A percentile compares a stretch with the other conserved stretches of the same genome.
Evolutionary conservation across 2,113 vertebrate species (phyloP).

Genomic region (Mesoclemmys tuberculata): DNA sequence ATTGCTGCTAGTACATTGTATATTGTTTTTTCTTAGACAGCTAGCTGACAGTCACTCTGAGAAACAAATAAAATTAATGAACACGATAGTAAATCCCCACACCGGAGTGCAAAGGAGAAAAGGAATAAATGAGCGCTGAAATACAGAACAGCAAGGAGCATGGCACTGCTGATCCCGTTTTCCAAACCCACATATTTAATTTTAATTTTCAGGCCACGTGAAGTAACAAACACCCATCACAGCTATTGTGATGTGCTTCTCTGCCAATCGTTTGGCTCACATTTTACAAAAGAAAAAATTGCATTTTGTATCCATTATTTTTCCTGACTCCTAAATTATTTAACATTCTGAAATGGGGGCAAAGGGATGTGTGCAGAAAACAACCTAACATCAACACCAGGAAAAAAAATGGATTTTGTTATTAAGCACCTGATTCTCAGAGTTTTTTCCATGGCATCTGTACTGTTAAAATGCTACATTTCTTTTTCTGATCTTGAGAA

Average conservation of each 20-base stretch:
- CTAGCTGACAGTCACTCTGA: background rate
- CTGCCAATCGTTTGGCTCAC: no score
- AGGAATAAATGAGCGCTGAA: fast-evolving
- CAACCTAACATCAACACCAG: fast-evolving
- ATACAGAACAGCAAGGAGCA: background rate
- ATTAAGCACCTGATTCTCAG: background rate
- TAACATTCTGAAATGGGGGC: background rate
- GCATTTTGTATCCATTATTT: fast-evolving
- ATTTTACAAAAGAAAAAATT: background rate
- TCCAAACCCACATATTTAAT: background rate
- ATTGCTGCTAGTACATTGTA: background rate
- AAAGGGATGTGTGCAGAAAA: background rate
- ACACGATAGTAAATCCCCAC: background rate
- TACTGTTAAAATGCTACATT: background rate
- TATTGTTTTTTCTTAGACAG: background rate
- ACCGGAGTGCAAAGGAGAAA: background rate
- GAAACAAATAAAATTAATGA: background rate
- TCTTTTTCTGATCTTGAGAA: fast-evolving
- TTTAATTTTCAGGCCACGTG: background rate
- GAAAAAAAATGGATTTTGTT: fast-evolving
- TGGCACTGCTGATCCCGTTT: background rate
- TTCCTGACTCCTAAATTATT: background rate
- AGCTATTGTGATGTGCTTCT: fast-evolving
- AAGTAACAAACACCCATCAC: fast-evolving
- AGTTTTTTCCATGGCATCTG: fast-evolving